phyloP scores from a whole-genome alignment of 2,888 invertebrate genomes.

The Meiosimyza decipiens region DNA sequence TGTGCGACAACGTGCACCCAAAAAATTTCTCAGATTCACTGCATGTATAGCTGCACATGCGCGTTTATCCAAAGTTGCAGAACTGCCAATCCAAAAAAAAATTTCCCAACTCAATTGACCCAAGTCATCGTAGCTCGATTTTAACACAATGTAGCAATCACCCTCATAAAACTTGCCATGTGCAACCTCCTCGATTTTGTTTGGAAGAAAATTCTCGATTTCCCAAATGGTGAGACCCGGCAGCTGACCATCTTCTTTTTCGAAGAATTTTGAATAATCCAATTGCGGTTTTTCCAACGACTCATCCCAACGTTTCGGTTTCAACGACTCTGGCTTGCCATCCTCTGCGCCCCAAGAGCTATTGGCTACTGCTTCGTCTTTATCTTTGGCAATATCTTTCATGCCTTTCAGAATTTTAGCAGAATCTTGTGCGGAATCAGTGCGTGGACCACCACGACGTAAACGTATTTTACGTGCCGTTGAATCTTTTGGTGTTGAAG shows the following conservation, averaged over 20 bases:
- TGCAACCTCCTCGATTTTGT: constrained; percentile 90
- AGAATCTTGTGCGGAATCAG: constrained; percentile 87
- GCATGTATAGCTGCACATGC: constrained; percentile 87
- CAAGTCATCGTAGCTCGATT: constrained; percentile 85
- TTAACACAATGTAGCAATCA: constrained; percentile 97
- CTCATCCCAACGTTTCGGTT: constrained; percentile 97
- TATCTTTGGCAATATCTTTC: constrained; percentile 77
- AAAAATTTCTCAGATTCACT: constrained; percentile 94
- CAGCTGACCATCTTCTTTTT: constrained; percentile 91
- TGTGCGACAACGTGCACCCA: constrained; percentile 94
- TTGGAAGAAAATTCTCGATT: constrained; percentile 98
- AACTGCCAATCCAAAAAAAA: constrained; percentile 98
- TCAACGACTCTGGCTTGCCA: constrained; percentile 71
- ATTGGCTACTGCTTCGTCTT: constrained; percentile 73
- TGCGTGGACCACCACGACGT: constrained; percentile 82
- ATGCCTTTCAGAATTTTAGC: constrained; percentile 87
- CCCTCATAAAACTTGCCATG: constrained; percentile 99
- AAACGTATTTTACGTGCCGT: constrained; percentile 93
- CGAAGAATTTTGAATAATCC: constrained; percentile 98
- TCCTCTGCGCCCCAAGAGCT: constrained; percentile 67
- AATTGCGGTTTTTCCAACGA: constrained; percentile 92
- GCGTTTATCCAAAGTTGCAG: constrained; percentile 80
- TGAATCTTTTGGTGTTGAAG: constrained; percentile 83
- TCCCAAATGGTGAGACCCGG: constrained; percentile 97
- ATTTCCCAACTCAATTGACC: constrained; percentile 93